Evolutionary conservation across 2,797 vertebrate genomes (phyloP), one percentile per base, ranked within the genome.

Genomic region (Phoebastria nigripes): DNA sequence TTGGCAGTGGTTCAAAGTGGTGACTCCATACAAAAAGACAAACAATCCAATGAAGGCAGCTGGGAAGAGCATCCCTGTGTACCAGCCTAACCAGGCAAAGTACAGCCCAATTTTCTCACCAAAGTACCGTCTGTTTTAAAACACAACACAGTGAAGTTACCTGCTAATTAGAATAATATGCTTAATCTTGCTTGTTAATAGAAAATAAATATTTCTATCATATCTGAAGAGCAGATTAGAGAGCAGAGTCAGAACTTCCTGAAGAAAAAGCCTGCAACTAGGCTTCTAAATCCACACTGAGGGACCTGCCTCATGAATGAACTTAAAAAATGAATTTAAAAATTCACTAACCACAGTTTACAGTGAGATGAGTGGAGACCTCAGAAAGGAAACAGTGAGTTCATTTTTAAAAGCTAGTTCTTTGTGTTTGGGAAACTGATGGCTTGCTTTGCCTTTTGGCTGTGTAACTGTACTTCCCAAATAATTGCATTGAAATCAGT

Each of bases 1-100:
- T 98, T 99, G 98, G 98, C 99, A 99, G 98, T 98, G 98, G 96
- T 99, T 99, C 98, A 99, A 82, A 65, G 99, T 99, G 95, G 99
- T 99, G 96, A 99, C 89, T 82, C 99, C 99, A 2, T 99, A 99
- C 78, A 99, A 91, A 97, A 99, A 99, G 89, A 99, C 99, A 80
- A 99, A 98, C n/a, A 99, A 92, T 63, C 99, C 99, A 28, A 99
- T 99, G 93, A 99, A 98, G 61, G 99, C 99, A 17, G 99, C 99
- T 69, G 99, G 99, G 97, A 99, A 99, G 93, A 99, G 98, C 99
- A 99, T 99, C 91, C 99, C 99, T 0, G 99, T 99, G 97, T 99
- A 99, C 99, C 99, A 99, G 94, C 99, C 99, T 59, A 99, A 93
- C 99, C 99, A 99, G 82, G 99, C 99, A 44, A 99, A 99, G 96